Base-by-base conservation (phyloP, 2,113 vertebrate genomes). In the Fregata magnificens region DNA sequence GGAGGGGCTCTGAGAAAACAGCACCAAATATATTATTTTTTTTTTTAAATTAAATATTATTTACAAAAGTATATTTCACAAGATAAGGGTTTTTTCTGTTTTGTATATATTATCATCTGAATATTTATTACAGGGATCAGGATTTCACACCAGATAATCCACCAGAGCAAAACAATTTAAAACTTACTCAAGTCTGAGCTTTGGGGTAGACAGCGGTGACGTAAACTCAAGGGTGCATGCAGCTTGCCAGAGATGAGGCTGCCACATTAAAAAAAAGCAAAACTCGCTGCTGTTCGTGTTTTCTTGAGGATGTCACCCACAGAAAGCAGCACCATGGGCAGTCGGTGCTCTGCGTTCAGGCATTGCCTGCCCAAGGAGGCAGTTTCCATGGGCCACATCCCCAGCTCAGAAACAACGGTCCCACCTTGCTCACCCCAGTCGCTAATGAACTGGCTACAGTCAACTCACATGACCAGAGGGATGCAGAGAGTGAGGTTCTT, bases 21-120 rank as follows among this genome's bases (percentile, higher is more conserved):
- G 98, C 98, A 98, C 98, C 98, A 98, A 98, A 98, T 98, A 98
- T 98, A 98, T 98, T 98, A 98, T 98, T 96, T 96, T 95, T 97
- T 95, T 56, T 22, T 95, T 97, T 97, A 98, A 98, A 98, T 98
- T 98, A 98, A 98, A 98, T 98, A 98, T 96, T 98, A 98, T 98
- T 98, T 98, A 98, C 98, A 98, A 97, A 98, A 98, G 97, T 93
- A 95, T 97, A 97, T 93, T 96, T 98, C 97, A 98, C 92, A 98
- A 95, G 96, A 70, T 92, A 97, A 92, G 18, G 34, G 10, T 45
- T 86, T 81, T 69, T 89, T 76, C 82, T 72, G 70, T 83, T 96
- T 91, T 83, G 63, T 95, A 96, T 97, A 98, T 95, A 97, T 97
- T 95, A 97, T 89, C 69, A 95, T 97, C 96, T 97, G 92, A 93